phyloP scores from a whole-genome alignment of 2,113 vertebrate genomes.

The Phycodurus eques region DNA sequence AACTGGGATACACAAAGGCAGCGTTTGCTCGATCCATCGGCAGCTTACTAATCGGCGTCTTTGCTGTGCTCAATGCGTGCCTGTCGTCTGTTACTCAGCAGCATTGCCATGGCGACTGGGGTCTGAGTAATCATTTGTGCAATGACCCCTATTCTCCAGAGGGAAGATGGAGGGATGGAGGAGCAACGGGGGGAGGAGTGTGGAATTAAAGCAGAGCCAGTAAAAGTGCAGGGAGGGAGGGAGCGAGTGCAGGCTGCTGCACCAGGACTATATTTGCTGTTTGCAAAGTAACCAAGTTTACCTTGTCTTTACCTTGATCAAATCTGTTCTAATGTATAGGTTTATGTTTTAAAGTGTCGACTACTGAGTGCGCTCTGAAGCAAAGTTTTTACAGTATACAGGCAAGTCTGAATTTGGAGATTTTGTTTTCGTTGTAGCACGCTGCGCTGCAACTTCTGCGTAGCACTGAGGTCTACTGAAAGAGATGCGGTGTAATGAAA shows the following conservation, averaged over 20 bases:
- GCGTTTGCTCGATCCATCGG: slow-evolving; percentile 76
- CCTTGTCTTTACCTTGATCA: not conserved
- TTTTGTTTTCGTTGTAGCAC: too few species aligned
- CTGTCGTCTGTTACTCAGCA: slow-evolving; percentile 84
- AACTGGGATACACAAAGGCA: slow-evolving; percentile 69
- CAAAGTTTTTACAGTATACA: not conserved
- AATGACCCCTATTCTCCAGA: slow-evolving; percentile 94
- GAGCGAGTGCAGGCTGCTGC: slow-evolving; percentile 28
- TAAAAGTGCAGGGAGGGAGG: slow-evolving; percentile 43
- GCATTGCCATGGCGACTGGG: slow-evolving; percentile 89
- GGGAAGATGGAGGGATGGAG: slow-evolving; percentile 67
- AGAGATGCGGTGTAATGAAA: not conserved
- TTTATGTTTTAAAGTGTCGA: not conserved
- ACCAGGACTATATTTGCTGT: too few species aligned
- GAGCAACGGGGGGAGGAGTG: slow-evolving; percentile 37
- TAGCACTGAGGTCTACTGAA: not conserved
- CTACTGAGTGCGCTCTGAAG: not conserved
- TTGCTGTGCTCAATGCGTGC: slow-evolving; percentile 84
- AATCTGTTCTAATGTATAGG: not conserved
- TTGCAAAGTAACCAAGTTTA: slow-evolving; percentile 51
- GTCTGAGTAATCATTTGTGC: slow-evolving; percentile 98
- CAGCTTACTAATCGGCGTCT: slow-evolving; percentile 84
- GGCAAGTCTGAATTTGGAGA: too few species aligned
- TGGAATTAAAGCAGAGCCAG: slow-evolving; percentile 53
- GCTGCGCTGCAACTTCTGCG: not conserved